phyloP scores from a whole-genome alignment of 2,797 vertebrate species.

The Gobionotothen gibberifrons region DNA sequence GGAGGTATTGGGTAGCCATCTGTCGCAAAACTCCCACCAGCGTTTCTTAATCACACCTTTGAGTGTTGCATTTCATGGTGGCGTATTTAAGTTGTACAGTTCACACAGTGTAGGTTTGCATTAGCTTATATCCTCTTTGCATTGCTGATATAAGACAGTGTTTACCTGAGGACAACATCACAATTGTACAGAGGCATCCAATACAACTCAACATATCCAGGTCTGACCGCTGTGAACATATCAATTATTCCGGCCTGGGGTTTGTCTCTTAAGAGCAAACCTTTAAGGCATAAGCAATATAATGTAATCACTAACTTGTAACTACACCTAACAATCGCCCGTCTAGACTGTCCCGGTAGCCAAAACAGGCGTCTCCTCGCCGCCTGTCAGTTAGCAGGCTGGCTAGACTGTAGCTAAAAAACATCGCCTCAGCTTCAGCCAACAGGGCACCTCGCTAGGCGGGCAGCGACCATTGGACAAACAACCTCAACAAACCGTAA shows the following conservation, averaged over 20 bases:
- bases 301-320: slow-evolving; percentile 6
- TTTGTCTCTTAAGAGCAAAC: slow-evolving; percentile 52
- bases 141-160: not conserved
- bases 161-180: slow-evolving; percentile 8
- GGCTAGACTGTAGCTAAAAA: slow-evolving; percentile 57
- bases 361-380: slow-evolving; percentile 64
- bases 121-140: not conserved
- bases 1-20: slow-evolving; percentile 57
- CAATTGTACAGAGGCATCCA: not conserved
- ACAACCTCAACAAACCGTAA: slow-evolving; percentile 6
- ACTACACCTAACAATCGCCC: slow-evolving; percentile 45
- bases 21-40: slow-evolving; percentile 50
- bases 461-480: slow-evolving; percentile 35
- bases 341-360: slow-evolving; percentile 23
- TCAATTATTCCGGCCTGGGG: slow-evolving; percentile 37
- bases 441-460: slow-evolving; percentile 55
- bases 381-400: slow-evolving; percentile 73
- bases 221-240: not conserved
- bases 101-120: slow-evolving; percentile 5
- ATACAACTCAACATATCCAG: slow-evolving; percentile 2
- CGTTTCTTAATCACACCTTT: slow-evolving; percentile 61
- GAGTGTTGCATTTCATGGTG: slow-evolving; percentile 52
- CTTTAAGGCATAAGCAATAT: not conserved
- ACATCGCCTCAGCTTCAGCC: slow-evolving; percentile 48
- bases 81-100: slow-evolving; percentile 19